Evolutionary conservation across 2,888 invertebrate species (phyloP).

Genomic region (Drosophila paranaensis): DNA sequence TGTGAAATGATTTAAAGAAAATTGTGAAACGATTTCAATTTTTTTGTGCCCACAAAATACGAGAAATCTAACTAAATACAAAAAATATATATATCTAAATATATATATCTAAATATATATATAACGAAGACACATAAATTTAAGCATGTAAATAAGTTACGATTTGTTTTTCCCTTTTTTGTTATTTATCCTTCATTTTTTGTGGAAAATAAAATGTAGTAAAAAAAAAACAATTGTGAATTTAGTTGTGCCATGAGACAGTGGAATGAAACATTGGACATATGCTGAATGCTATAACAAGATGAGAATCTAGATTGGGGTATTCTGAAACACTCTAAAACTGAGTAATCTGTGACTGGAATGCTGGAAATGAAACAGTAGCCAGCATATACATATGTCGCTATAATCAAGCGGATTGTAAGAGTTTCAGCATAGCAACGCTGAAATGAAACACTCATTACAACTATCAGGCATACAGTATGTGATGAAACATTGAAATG

Average conservation of each 20-base stretch:
- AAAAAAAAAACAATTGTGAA: constrained; percentile 23
- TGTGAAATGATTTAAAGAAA: not conserved
- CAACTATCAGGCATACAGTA: too few species aligned
- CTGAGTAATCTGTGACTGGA: not conserved
- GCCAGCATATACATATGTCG: too few species aligned
- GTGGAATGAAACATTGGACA: too few species aligned
- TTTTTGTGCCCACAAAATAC: constrained; percentile 46
- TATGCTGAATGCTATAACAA: not conserved
- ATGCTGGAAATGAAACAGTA: constrained; percentile 1
- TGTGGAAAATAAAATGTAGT: constrained; percentile 52
- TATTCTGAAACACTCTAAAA: not conserved
- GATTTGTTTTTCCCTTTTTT: constrained; percentile 28
- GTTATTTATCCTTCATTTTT: constrained; percentile 20
- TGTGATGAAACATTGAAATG: too few species aligned
- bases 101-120: constrained; percentile 22
- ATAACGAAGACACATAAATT: not conserved
- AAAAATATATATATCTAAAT: not conserved
- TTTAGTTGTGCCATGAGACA: not conserved
- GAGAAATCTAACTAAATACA: constrained; percentile 24
- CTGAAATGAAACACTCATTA: too few species aligned
- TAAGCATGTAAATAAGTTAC: constrained; percentile 66
- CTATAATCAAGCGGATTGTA: not conserved
- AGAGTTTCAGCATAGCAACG: not conserved
- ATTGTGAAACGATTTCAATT: constrained; percentile 10
- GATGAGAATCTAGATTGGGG: not conserved